These are phyloP conservation scores for Poecilia wingei DNA, from an alignment of 2,797 vertebrate genomes.

Conservation along the genomic window DNA sequence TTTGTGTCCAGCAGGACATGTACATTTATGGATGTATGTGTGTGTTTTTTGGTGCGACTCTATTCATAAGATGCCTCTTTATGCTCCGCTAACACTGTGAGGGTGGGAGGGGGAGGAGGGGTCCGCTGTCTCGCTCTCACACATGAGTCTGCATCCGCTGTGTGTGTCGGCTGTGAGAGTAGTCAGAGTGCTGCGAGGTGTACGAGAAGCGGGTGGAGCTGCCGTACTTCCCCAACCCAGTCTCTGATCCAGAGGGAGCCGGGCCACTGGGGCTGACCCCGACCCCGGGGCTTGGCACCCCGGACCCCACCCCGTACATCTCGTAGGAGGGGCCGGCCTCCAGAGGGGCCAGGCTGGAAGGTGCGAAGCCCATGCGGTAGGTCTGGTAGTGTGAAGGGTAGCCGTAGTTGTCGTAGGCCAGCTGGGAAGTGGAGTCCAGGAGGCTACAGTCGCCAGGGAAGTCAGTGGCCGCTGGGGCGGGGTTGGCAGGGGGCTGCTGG, in stretches of 20 bases:
- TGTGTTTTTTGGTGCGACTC: constrained; percentile 38
- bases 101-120: constrained; percentile 19
- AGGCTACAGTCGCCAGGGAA: constrained; percentile 82
- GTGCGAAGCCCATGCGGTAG: constrained; percentile 90
- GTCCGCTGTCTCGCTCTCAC: constrained; percentile 72
- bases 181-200: constrained; percentile 96
- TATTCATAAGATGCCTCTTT: constrained; percentile 69
- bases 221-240: constrained; percentile 89
- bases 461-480: constrained; percentile 70
- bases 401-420: constrained; percentile 92
- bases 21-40: constrained; percentile 42
- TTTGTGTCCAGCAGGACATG: constrained; percentile 42
- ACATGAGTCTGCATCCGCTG: constrained; percentile 98
- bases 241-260: constrained; percentile 75
- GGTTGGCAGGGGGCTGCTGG: constrained; percentile 77
- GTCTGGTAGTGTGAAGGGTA: constrained; percentile 88
- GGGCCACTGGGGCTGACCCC: constrained; percentile 74
- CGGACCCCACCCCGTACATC: constrained; percentile 81
- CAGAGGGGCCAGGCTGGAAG: constrained; percentile 82
- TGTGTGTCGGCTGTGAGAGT: constrained; percentile 92
- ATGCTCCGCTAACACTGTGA: constrained; percentile 60
- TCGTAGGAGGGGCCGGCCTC: constrained; percentile 83
- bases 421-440: constrained; percentile 86
- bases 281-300: constrained; percentile 73
- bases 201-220: constrained; percentile 92